Evolutionary conservation across 2,888 invertebrate species (phyloP).

Genomic region (Aplocera efformata): DNA sequence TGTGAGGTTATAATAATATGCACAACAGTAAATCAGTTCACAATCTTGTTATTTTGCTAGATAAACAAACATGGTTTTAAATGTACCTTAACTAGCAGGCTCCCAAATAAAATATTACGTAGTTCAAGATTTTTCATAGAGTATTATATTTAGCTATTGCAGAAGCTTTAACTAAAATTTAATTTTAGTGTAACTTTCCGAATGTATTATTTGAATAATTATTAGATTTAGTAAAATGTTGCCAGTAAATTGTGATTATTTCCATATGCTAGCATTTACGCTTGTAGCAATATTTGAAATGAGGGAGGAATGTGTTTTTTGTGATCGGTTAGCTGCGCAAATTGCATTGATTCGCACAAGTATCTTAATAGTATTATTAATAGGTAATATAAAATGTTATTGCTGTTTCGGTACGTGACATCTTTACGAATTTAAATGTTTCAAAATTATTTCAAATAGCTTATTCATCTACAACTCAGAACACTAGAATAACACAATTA

Average conservation of each 20-base stretch:
- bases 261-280: constrained; percentile 14
- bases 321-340: constrained; percentile 16
- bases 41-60: too few relatives aligned
- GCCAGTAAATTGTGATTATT: constrained; percentile 21
- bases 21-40: constrained; percentile 7
- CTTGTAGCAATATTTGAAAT: constrained; percentile 17
- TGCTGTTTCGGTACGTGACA: constrained; percentile 12
- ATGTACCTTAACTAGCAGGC: constrained; percentile 17
- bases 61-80: not conserved
- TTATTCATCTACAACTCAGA: too few relatives aligned
- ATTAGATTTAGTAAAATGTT: constrained; percentile 17
- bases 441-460: not conserved
- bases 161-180: constrained; percentile 24
- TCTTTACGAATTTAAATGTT: constrained; percentile 6
- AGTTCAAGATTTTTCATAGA: constrained; percentile 16
- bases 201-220: constrained; percentile 14
- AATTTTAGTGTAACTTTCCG: constrained; percentile 19
- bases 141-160: constrained; percentile 15
- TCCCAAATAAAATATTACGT: constrained; percentile 6
- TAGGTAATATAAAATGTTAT: constrained; percentile 7
- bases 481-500: too few relatives aligned
- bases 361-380: constrained; percentile 15
- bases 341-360: constrained; percentile 29
- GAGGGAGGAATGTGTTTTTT: constrained; percentile 5
- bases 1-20: constrained; percentile 17